A percentile compares a stretch with the other conserved stretches of the same genome.
These are phyloP conservation scores for Aegotheles bennettii DNA, from an alignment of 2,113 vertebrate genomes.

Conservation along the genomic window DNA sequence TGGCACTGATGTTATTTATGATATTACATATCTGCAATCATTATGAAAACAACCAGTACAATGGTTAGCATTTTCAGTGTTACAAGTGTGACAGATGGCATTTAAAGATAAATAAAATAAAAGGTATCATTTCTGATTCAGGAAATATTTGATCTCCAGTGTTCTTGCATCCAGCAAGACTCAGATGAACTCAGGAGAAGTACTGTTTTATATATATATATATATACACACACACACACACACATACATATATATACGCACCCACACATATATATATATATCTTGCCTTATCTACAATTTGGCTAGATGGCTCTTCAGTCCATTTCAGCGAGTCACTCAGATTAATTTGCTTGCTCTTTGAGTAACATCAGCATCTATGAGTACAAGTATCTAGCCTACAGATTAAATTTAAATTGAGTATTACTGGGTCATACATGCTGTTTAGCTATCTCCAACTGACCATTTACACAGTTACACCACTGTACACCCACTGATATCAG, in stretches of 20 bases:
- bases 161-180: not conserved
- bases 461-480: not conserved
- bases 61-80: not conserved
- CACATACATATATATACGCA: too few species aligned
- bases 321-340: not conserved
- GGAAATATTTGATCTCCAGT: not conserved
- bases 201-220: too few species aligned
- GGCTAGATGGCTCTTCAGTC: not conserved
- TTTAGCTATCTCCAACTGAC: not conserved
- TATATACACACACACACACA: too few species aligned
- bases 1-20: not conserved
- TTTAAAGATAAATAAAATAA: not conserved
- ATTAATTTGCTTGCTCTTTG: not conserved
- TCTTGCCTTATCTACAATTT: not conserved
- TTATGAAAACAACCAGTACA: not conserved
- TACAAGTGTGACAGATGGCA: not conserved
- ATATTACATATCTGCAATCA: not conserved
- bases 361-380: not conserved
- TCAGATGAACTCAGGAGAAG: not conserved
- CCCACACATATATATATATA: too few species aligned
- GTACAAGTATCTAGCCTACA: not conserved
- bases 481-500: not conserved
- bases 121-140: not conserved
- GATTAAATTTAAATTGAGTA: slow-evolving; percentile 1
- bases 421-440: not conserved